Base-by-base conservation (phyloP, 2,888 invertebrate species). In the Agrochola macilenta region DNA sequence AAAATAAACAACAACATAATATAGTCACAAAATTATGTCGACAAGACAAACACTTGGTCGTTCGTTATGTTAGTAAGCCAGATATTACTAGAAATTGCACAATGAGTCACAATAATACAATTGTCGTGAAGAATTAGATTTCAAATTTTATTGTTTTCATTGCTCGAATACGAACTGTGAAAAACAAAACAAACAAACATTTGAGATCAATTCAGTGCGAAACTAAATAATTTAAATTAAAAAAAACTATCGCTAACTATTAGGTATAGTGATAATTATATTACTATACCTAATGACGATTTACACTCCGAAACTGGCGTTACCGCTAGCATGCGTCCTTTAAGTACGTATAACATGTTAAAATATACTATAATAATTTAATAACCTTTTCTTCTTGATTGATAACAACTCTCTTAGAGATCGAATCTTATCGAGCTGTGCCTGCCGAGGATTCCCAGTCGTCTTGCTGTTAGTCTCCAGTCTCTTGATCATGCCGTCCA, bases 401-500 rank as follows among this genome's bases (percentile, higher is more conserved):
- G 97, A 95, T 17, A 98, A 95, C 85, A 98, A 97, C 79, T 97
- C 97, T 90, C 97, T 96, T 30, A 98, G 93, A 23, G 97, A 97
- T 86, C 97, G 96, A 90, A 98, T 97, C 93, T 98, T 98, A 90
- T 97, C 96, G 49, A 97, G 94, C 88, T 97, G 97, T 8, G 97
- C 97, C 89, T 97, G 97, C 46, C 97, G 95, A 74, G 97, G 97
- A 79, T 96, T 96, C 49, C 91, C 89, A 76, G 97, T 95, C 39
- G 93, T 90, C 30, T 93, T 89, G 78, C 90, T 92, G 26, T 96
- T 96, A 86, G 95, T 97, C 90, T 97, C 97, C 87, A 98, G 93
- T 90, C 97, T 97, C 68, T 95, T 95, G 89, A 98, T 98, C 97
- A 98, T 97, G 86, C 95, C 97, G 90, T 97, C 97, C 92, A 98